Conservation (phyloP, 1,140 invertebrate genomes). For the Plutomurus gul region DNA sequence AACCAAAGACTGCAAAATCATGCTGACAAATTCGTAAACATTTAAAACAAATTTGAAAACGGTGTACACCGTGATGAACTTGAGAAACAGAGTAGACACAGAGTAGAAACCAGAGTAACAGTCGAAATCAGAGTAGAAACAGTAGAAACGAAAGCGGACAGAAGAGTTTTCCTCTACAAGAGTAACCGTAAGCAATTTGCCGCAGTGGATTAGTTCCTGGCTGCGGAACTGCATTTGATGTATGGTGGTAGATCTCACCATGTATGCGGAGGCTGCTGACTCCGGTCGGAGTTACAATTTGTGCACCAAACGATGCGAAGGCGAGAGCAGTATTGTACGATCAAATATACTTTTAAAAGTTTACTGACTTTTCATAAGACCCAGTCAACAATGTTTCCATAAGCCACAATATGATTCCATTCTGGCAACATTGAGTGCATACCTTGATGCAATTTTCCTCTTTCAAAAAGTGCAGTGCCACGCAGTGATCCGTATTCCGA, state of each 20-base stretch:
- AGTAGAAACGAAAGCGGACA: too few relatives aligned
- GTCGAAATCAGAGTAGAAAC: too few relatives aligned
- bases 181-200: too few relatives aligned
- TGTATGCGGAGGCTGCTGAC: slow-evolving; percentile 59
- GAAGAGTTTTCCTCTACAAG: too few relatives aligned
- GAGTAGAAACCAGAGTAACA: too few relatives aligned
- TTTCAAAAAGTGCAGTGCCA: neutral
- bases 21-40: neutral
- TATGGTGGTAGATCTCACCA: slow-evolving; percentile 60
- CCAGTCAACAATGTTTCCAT: slow-evolving; percentile 52
- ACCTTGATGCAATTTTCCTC: neutral
- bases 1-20: neutral
- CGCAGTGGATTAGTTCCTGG: neutral
- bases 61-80: neutral
- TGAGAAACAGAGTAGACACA: too few relatives aligned
- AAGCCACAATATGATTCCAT: slow-evolving; percentile 54
- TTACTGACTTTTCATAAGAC: slow-evolving; percentile 53
- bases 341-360: slow-evolving; percentile 58
- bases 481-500: neutral
- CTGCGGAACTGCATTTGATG: too few relatives aligned
- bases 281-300: slow-evolving; percentile 53
- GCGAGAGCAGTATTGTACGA: slow-evolving; percentile 59
- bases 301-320: slow-evolving; percentile 59
- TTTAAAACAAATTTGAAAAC: neutral
- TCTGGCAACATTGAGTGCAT: slow-evolving; percentile 52